phyloP scores from a whole-genome alignment of 2,888 invertebrate genomes.

The Eupelmus urozonus region DNA sequence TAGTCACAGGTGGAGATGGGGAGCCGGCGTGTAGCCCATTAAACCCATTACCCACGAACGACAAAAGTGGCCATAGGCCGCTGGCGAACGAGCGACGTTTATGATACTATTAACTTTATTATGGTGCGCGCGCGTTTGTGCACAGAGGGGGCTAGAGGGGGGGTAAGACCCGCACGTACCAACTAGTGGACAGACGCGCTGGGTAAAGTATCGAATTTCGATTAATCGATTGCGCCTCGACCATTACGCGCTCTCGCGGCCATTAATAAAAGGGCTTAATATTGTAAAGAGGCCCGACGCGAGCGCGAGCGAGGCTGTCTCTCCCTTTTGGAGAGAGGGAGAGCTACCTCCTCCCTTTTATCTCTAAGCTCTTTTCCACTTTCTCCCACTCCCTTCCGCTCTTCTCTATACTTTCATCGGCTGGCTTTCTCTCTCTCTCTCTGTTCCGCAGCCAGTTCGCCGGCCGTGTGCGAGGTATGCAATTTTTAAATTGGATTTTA shows the following conservation, averaged over 20 bases:
- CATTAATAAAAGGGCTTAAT: conserved; percentile 76
- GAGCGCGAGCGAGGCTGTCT: not conserved
- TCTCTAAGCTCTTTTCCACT: not conserved
- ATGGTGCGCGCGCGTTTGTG: conserved; percentile 56
- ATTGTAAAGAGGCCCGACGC: conserved; percentile 70
- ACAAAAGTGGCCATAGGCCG: conserved; percentile 68
- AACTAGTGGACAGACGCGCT: not conserved
- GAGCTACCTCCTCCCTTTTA: not conserved
- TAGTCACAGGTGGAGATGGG: too few species aligned
- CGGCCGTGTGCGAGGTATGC: not conserved
- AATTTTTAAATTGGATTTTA: conserved; percentile 8
- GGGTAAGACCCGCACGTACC: conserved; percentile 62
- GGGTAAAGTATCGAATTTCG: conserved; percentile 74
- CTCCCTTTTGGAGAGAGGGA: not conserved
- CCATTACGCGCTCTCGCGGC: conserved; percentile 67
- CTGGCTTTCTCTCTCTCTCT: not conserved
- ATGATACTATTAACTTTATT: conserved; percentile 73
- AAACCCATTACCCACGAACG: conserved; percentile 58
- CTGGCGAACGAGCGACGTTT: conserved; percentile 69
- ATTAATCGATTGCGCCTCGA: conserved; percentile 73
- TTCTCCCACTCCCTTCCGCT: not conserved
- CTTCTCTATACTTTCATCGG: not conserved
- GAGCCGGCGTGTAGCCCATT: too few species aligned
- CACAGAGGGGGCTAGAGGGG: conserved; percentile 31
- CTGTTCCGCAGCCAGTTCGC: too few species aligned